Base-by-base conservation (phyloP, 2,888 invertebrate species). In the Hirtodrosophila confusa region DNA sequence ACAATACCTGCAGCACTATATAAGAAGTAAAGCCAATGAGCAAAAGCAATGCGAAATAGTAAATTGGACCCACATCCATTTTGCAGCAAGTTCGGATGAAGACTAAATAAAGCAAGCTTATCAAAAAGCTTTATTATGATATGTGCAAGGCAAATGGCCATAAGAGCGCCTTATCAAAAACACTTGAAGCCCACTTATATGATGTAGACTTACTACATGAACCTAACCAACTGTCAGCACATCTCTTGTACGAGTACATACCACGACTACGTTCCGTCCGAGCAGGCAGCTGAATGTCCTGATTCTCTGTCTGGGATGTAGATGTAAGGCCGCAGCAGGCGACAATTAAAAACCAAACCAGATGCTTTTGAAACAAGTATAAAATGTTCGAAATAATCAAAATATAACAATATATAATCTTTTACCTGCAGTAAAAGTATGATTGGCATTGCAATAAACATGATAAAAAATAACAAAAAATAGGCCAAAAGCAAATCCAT, bases 391-490 rank as follows among this genome's bases (percentile, higher is more conserved):
- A 0, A 11, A 12, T 35, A 1, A 35, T 8, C 9, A 5, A 1
- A 0, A 29, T 1, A 3, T 11, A 29, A 36, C 1, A 9, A 4
- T 5, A 2, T 10, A n/a, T 3, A 36, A 3, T 8, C 10, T 53
- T 29, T 65, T 78, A 88, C 88, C 86, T 83, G 80, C 35, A 87
- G 17, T 35, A 0, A 47, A 77, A 63, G 47, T 88, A 71, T 4
- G 10, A 82, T 58, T 48, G 89, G 88, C 65, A 88, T 57, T 4
- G 73, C 40, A 9, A 88, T 45, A 29, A 88, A 70, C 10, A 80
- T 45, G 1, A 79, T 1, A 9, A 80, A 76, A 36, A 86, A 73
- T 0, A 67, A 12, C 0, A 72, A 27, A 24, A 86, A 69, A 57
- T 77, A 77, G 8, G 69, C 35, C 36, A 54, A 8, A 6, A 69